phyloP scores from a whole-genome alignment of 2,113 vertebrate genomes.

The Ancistrus triradiatus region DNA sequence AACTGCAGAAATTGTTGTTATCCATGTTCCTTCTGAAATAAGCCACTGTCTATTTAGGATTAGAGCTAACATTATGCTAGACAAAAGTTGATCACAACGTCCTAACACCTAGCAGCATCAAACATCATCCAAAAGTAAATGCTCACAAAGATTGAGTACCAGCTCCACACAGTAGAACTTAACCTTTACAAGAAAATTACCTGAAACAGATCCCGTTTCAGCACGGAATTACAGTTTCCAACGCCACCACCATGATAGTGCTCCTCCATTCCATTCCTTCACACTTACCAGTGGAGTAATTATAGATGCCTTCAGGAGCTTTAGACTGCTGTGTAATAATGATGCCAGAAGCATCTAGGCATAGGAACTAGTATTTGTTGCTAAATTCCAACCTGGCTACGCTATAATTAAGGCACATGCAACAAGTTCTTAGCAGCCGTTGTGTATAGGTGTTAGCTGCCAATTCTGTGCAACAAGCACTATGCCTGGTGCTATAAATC shows the following conservation, averaged over 20 bases:
- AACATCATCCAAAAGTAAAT: too few relatives aligned
- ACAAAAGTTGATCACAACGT: too few relatives aligned
- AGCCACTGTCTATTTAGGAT: too few relatives aligned
- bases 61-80: too few relatives aligned
- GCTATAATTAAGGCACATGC: background rate
- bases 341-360: background rate
- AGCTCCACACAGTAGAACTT: too few relatives aligned
- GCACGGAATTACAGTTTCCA: background rate
- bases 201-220: too few relatives aligned
- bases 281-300: background rate
- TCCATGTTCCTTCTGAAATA: too few relatives aligned
- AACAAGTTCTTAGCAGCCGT: background rate
- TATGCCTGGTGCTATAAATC: background rate
- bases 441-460: background rate
- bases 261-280: background rate
- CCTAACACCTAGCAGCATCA: too few relatives aligned
- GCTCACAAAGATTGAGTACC: too few relatives aligned
- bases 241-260: background rate
- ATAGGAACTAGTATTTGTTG: background rate
- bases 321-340: background rate
- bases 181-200: too few relatives aligned
- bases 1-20: too few relatives aligned
- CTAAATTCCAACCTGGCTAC: background rate
- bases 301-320: background rate
- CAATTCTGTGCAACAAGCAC: background rate